phyloP scores from a whole-genome alignment of 2,888 invertebrate species.

The Polydesmus complanatus region DNA sequence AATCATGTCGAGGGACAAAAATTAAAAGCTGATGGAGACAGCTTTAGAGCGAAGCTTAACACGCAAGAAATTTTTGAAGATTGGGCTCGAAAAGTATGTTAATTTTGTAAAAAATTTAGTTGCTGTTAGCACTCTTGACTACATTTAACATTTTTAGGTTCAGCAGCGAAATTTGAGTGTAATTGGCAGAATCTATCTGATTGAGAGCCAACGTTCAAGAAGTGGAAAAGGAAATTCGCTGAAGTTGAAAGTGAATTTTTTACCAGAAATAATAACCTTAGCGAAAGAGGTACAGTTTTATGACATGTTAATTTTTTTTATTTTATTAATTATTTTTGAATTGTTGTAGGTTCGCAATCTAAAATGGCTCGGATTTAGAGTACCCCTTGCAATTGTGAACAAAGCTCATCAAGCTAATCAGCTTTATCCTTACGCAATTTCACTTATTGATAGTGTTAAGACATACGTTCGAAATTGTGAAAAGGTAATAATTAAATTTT shows the following conservation, averaged over 20 bases:
- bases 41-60: conserved; percentile 88
- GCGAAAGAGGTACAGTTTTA: conserved; percentile 68
- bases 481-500: conserved; percentile 51
- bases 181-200: conserved; percentile 83
- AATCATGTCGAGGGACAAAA: conserved; percentile 98
- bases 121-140: background rate
- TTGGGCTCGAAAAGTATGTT: conserved; percentile 67
- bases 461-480: conserved; percentile 94
- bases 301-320: background rate
- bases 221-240: conserved; percentile 68
- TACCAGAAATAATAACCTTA: conserved; percentile 93
- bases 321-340: background rate
- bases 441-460: conserved; percentile 89
- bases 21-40: conserved; percentile 92
- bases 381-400: conserved; percentile 94
- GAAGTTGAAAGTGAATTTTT: conserved; percentile 79
- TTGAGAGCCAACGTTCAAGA: conserved; percentile 49
- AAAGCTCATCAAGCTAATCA: conserved; percentile 98
- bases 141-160: conserved; percentile 32
- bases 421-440: conserved; percentile 96
- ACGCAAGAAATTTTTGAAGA: conserved; percentile 97
- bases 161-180: conserved; percentile 89
- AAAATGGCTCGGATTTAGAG: conserved; percentile 88
- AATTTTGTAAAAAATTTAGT: background rate
- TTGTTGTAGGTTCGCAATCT: conserved; percentile 58